These are phyloP conservation scores for Gallinago stenura DNA, from an alignment of 2,797 vertebrate species.

Conservation along the genomic window DNA sequence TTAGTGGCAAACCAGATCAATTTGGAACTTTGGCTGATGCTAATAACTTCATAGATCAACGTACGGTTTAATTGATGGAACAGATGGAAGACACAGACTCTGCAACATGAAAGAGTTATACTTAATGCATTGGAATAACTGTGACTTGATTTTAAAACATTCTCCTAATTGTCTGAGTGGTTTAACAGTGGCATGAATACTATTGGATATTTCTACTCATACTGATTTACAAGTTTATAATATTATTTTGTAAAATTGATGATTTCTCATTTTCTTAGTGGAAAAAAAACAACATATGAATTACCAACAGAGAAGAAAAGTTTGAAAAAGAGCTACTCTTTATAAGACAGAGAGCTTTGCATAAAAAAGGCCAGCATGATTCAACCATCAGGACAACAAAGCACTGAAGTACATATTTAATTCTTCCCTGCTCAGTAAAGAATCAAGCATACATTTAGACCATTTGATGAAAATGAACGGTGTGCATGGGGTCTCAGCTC, in stretches of 20 bases:
- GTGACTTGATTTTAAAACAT: slow-evolving; percentile 51
- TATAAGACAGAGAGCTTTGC: background rate
- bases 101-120: slow-evolving; percentile 64
- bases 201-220: background rate
- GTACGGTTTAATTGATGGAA: slow-evolving; percentile 73
- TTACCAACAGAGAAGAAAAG: background rate
- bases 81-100: slow-evolving; percentile 74
- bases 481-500: background rate
- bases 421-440: background rate
- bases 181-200: slow-evolving; percentile 16
- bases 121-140: slow-evolving; percentile 72
- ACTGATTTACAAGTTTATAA: slow-evolving; percentile 9
- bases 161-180: slow-evolving; percentile 44
- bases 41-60: slow-evolving; percentile 76
- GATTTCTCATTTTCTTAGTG: background rate
- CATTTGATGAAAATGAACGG: background rate
- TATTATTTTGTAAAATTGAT: background rate
- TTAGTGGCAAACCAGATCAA: slow-evolving; percentile 38
- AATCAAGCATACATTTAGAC: background rate
- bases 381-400: background rate
- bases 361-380: background rate
- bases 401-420: background rate
- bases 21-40: slow-evolving; percentile 55
- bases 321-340: background rate
- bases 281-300: background rate